These are phyloP conservation scores for Melanostoma mellinum DNA, from an alignment of 2,888 invertebrate species.

Conservation along the genomic window DNA sequence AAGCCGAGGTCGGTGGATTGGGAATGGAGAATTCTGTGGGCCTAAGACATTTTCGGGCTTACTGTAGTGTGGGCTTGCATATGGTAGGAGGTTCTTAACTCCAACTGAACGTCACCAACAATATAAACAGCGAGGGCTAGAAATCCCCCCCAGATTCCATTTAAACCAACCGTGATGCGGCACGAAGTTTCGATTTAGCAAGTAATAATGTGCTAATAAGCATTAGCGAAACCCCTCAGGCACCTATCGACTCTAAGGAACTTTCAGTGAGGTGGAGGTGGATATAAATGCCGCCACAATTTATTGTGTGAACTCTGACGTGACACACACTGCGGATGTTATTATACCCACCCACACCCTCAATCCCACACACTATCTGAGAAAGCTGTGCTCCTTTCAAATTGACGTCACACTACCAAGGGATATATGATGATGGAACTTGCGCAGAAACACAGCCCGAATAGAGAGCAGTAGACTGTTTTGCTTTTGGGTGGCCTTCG, in stretches of 20 bases:
- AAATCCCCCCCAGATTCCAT: too few relatives aligned
- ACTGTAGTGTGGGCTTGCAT: too few relatives aligned
- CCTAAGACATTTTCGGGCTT: too few relatives aligned
- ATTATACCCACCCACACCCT: conserved; percentile 7
- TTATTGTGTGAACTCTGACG: conserved; percentile 38
- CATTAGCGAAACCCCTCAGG: not conserved
- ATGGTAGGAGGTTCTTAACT: too few relatives aligned
- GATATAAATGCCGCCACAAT: conserved; percentile 54
- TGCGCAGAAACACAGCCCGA: conserved; percentile 33
- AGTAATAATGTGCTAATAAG: too few relatives aligned
- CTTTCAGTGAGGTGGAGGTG: conserved; percentile 2
- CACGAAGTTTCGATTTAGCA: too few relatives aligned
- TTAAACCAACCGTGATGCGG: too few relatives aligned
- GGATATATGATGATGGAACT: conserved; percentile 14
- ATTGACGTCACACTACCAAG: conserved; percentile 45
- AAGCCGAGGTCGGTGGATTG: too few relatives aligned
- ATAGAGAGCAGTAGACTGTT: conserved; percentile 25
- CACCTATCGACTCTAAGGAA: not conserved
- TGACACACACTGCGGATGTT: conserved; percentile 44
- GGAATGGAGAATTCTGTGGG: too few relatives aligned
- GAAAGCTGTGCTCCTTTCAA: conserved; percentile 3
- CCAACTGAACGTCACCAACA: too few relatives aligned
- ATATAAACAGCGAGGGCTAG: too few relatives aligned
- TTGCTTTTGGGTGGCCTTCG: conserved; percentile 35
- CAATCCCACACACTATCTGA: conserved; percentile 40